Conservation (phyloP, 2,888 invertebrate species). For the Craniophora ligustri region DNA sequence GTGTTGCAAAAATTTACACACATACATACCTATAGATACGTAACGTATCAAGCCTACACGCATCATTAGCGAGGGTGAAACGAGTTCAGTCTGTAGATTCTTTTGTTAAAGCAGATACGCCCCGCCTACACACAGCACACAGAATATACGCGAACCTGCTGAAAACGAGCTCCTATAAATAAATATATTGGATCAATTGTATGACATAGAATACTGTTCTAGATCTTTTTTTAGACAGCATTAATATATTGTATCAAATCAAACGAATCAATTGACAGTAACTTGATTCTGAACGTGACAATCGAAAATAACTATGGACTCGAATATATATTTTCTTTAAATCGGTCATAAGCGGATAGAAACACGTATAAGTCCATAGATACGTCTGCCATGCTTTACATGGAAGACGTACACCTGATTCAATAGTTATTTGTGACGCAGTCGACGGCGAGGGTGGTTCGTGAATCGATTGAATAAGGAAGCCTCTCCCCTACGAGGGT, state of each 20-base stretch:
- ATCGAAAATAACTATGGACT: conserved; percentile 3
- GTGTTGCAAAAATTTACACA: conserved; percentile 32
- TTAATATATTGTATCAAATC: conserved; percentile 34
- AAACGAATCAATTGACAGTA: conserved; percentile 24
- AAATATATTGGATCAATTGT: conserved; percentile 29
- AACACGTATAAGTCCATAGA: conserved; percentile 14
- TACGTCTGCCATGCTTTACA: conserved; percentile 15
- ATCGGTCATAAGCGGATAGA: neutral
- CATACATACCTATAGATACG: neutral
- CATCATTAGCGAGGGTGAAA: conserved; percentile 33
- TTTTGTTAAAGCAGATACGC: conserved; percentile 26
- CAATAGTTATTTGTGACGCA: conserved; percentile 68
- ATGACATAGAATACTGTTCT: conserved; percentile 23
- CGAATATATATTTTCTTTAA: no score
- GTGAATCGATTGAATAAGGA: conserved; percentile 74
- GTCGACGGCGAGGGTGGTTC: conserved; percentile 67
- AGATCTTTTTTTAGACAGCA: conserved; percentile 21
- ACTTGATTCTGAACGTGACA: conserved; percentile 16
- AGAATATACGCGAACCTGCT: conserved; percentile 12
- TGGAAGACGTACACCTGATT: conserved; percentile 65
- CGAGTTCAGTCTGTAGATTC: conserved; percentile 29
- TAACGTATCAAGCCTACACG: conserved; percentile 22
- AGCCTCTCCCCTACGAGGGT: conserved; percentile 60
- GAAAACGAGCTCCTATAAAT: conserved; percentile 24
- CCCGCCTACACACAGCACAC: conserved; percentile 1